Evolutionary conservation across 2,113 vertebrate genomes (phyloP).

Genomic region (Sardina pilchardus): DNA sequence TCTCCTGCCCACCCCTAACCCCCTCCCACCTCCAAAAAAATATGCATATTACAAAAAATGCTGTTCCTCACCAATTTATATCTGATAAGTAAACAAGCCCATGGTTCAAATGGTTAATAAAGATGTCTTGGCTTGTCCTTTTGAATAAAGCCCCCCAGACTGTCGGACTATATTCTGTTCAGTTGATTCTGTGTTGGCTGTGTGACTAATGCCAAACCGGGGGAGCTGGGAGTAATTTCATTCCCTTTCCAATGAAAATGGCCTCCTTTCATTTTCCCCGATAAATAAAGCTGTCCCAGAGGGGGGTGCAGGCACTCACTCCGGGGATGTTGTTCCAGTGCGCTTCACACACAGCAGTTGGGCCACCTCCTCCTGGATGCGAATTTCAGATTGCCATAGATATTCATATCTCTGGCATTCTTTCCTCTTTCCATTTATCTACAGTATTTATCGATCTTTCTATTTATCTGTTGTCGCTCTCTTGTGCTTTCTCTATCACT

Average conservation of each 20-base stretch:
- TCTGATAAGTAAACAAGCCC: too few species aligned
- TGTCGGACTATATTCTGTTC: neutral
- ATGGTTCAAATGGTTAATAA: too few species aligned
- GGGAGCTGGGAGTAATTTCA: neutral
- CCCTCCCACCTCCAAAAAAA: too few species aligned
- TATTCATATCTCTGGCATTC: neutral
- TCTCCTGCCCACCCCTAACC: too few species aligned
- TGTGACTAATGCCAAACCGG: too few species aligned
- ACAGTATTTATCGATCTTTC: neutral
- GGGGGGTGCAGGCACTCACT: neutral
- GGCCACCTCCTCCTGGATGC: neutral
- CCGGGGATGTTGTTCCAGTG: too few species aligned
- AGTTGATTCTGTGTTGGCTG: neutral
- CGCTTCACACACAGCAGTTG: too few species aligned
- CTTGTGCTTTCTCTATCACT: too few species aligned
- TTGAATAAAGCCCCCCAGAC: neutral
- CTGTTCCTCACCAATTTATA: too few species aligned
- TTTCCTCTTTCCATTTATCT: neutral
- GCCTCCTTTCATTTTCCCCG: constrained; percentile 27
- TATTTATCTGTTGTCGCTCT: too few species aligned
- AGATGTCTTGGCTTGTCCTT: too few species aligned
- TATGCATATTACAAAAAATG: too few species aligned
- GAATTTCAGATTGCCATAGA: neutral
- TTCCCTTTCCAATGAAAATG: constrained; percentile 5
- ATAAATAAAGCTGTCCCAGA: constrained; percentile 15